phyloP scores from a whole-genome alignment of 92 coral and sea anemone genomes.

The Hydrozoanthus gracilis region DNA sequence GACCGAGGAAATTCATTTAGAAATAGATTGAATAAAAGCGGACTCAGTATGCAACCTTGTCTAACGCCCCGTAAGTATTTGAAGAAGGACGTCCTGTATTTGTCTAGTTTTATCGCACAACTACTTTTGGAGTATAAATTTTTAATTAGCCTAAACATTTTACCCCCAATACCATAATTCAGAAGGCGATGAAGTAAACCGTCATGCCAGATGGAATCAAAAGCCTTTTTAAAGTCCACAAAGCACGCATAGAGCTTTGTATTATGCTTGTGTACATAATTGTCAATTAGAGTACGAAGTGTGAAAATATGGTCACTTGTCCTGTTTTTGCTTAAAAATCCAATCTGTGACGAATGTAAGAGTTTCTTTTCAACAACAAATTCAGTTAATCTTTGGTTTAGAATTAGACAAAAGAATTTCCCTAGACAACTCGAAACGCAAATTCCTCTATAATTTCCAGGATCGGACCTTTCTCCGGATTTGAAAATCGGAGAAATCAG shows the following conservation, averaged over 20 bases:
- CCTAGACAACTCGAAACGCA: conserved; percentile 14
- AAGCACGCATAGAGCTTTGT: conserved; percentile 3
- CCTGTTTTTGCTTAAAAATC: background rate
- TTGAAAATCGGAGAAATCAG: conserved; percentile 28
- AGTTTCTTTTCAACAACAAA: background rate
- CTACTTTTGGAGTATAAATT: background rate
- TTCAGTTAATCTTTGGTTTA: conserved; percentile 6
- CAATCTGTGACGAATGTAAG: background rate
- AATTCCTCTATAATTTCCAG: conserved; percentile 39
- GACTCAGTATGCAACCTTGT: too few species aligned
- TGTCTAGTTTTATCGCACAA: background rate
- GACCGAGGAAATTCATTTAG: too few species aligned
- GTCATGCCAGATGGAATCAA: conserved; percentile 28
- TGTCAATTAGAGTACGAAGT: background rate
- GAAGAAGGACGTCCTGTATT: background rate
- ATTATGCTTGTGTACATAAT: background rate
- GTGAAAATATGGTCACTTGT: background rate
- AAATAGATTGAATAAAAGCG: too few species aligned
- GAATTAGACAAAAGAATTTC: conserved; percentile 5
- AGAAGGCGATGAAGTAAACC: background rate
- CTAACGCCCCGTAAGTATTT: background rate
- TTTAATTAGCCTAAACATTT: too few species aligned
- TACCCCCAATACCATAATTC: too few species aligned
- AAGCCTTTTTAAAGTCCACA: background rate
- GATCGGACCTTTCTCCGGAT: conserved; percentile 23